Base-by-base conservation (phyloP, 1,140 invertebrate species). In the Brachionus plicatilis region DNA sequence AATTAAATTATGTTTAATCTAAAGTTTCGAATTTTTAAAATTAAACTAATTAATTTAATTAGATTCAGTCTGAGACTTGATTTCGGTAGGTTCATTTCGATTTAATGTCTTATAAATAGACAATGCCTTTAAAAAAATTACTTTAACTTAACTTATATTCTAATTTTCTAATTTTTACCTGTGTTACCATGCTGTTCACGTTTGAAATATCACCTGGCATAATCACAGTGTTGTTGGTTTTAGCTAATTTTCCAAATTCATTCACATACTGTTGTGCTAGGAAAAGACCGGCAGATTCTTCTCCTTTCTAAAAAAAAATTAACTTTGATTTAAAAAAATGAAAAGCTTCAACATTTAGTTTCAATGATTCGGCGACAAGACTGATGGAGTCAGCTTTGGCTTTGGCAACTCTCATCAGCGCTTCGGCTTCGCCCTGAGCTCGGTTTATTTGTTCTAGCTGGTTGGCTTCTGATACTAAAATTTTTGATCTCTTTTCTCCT, bases 221-320 rank as follows among this genome's bases (percentile, higher is more conserved):
- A 85, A 99, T 95, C 27, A 99, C 89, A 0, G 97, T 99, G 89
- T 99, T 99, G 86, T 93, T 95, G 43, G 93, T 93, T 89, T 95
- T 94, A 0, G 97, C 97, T 76, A 99, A 88, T 87, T 97, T 94
- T 87, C 94, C 92, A 89, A 99, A 99, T 12, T 96, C 96, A 33
- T 92, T 89, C 50, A 99, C 94, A 88, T 99, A 99, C 87, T 97
- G 95, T 87, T 99, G 96, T 0, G 97, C 97, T 84, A 99, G 91
- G 37, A 92, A 93, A n/a, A 98, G 90, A 0, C 94, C 93, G 14
- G 96, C 97, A 3, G 97, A 97, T 91, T 95, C 93, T 85, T 92
- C 92, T 60, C 94, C 95, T 85, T 93, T 91, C 90, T 93, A 41
- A 45, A 50, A 85, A 41, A 53, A 75, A 29, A 45, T 37, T 9